Evolutionary conservation across 2,888 invertebrate species (phyloP), one percentile per base, ranked within the genome.

Genomic region (Plagodis pulveraria): DNA sequence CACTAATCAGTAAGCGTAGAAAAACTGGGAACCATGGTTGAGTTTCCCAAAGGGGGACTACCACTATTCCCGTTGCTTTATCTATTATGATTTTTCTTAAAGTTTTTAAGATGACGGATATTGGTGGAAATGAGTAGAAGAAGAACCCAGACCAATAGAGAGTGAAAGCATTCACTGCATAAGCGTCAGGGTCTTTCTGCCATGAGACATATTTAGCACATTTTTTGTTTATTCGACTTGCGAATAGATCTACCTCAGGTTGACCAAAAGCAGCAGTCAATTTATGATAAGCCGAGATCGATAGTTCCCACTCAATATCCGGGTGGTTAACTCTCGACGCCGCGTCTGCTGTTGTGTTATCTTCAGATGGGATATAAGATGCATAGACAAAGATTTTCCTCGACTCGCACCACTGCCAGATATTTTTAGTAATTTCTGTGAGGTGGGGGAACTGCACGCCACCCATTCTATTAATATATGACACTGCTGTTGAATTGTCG

Each of bases 11-110:
- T 7, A 36, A 8, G 8, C 7, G 8, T 36, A 6, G 12, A 22
- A 57, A 51, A 7, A 57, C n/a, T 5, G 57, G 55, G 10, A 36
- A 55, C 55, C 55, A 55, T 5, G 55, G 48, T 22, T 55, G 48
- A 0, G 55, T 36, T 6, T 45, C 45, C 56, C 56, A 51, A 6
- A 44, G 4, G 2, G 51, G 51, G 11, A 57, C 47, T 5, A 56
- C 50, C 2, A 56, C 4, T 9, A 50, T 50, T 11, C 47, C 48
- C n/a, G 11, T 10, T 4, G 50, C 50, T 34, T 50, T 36, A 45
- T 56, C 56, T 6, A 10, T 12, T 2, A 50, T 49, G 40, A 56
- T 50, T 11, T 56, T 56, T 33, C 50, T 32, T 6, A 56, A 11
- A 2, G 46, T 47, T 50, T 56, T 56, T 32, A 56, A 34, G 7